phyloP scores from a whole-genome alignment of 1,140 invertebrate species.

The Elymnias hypermnestra region DNA sequence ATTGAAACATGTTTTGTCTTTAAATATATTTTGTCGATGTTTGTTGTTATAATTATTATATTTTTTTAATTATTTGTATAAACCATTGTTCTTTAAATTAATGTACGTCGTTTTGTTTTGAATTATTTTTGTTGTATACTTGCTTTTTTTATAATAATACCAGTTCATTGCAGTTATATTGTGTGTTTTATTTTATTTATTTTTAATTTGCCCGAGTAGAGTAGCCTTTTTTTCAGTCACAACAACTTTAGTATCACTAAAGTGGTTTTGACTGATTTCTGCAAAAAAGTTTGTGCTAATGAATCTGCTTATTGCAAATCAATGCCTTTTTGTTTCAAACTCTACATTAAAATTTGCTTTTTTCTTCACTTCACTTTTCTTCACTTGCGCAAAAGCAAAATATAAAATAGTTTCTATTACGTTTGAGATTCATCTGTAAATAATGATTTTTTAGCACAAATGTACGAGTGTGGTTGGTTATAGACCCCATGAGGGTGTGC shows the following conservation, averaged over 20 bases:
- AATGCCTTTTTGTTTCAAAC: too few relatives aligned
- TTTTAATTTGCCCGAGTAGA: constrained; percentile 59
- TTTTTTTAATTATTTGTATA: constrained; percentile 79
- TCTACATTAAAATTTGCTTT: too few relatives aligned
- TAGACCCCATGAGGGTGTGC: constrained; percentile 45
- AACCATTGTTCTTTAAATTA: constrained; percentile 83
- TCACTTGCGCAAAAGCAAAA: constrained; percentile 7
- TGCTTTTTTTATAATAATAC: constrained; percentile 83
- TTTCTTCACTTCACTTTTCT: neutral
- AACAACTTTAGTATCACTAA: constrained; percentile 41
- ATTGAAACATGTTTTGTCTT: constrained; percentile 72
- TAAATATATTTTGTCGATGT: constrained; percentile 76
- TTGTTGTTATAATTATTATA: constrained; percentile 82
- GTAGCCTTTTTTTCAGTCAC: constrained; percentile 38
- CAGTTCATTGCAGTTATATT: constrained; percentile 81
- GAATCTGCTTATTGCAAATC: constrained; percentile 32
- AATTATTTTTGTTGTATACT: constrained; percentile 82
- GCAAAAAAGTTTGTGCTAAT: constrained; percentile 57
- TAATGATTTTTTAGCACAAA: constrained; percentile 52
- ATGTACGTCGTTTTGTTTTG: constrained; percentile 83
- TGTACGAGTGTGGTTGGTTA: constrained; percentile 35
- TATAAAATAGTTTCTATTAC: constrained; percentile 4
- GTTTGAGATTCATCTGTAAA: neutral
- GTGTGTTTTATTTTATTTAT: constrained; percentile 78
- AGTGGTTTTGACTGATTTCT: constrained; percentile 31